Percentiles rank a stretch among this genome's conserved stretches.
These are phyloP conservation scores for Brienomyrus brachyistius DNA, from an alignment of 2,113 vertebrate genomes.

Conservation along the genomic window DNA sequence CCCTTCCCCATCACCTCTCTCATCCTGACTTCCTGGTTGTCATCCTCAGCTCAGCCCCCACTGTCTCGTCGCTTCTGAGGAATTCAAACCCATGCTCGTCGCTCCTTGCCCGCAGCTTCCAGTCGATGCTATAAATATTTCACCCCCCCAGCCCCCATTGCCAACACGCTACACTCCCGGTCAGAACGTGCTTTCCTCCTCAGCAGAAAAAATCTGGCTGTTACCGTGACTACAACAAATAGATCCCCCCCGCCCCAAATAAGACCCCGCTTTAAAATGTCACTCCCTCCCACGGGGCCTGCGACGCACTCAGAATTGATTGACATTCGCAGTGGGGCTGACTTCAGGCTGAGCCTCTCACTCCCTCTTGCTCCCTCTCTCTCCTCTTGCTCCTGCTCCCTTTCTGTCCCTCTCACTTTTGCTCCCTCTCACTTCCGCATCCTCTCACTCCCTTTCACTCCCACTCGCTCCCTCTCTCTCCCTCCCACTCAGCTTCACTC, in stretches of 20 bases:
- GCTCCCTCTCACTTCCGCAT: not conserved
- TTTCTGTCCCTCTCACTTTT: not conserved
- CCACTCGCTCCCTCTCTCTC: not conserved
- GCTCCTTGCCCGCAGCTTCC: constrained; percentile 17
- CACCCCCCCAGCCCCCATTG: constrained; percentile 9
- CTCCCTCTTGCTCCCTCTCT: constrained; percentile 6
- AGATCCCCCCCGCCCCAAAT: constrained; percentile 39
- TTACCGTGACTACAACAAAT: constrained; percentile 51
- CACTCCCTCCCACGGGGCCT: constrained; percentile 58
- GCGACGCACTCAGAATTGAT: constrained; percentile 62
- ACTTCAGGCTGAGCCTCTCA: constrained; percentile 59
- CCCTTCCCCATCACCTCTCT: constrained; percentile 8
- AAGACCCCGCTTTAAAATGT: constrained; percentile 71
- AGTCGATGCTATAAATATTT: constrained; percentile 39
- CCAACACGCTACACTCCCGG: constrained; percentile 29
- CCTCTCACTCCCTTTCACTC: no score
- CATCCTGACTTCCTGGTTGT: not conserved
- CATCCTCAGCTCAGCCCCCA: constrained; percentile 3
- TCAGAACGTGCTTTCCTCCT: constrained; percentile 45
- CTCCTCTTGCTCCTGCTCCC: not conserved
- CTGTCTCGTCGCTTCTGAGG: constrained; percentile 44
- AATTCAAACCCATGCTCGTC: constrained; percentile 53
- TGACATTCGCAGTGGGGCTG: constrained; percentile 72
- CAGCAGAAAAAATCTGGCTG: constrained; percentile 45
- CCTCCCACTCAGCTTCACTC: no score